These are phyloP conservation scores for Hippolais icterina DNA, from an alignment of 2,113 vertebrate genomes.

Conservation along the genomic window DNA sequence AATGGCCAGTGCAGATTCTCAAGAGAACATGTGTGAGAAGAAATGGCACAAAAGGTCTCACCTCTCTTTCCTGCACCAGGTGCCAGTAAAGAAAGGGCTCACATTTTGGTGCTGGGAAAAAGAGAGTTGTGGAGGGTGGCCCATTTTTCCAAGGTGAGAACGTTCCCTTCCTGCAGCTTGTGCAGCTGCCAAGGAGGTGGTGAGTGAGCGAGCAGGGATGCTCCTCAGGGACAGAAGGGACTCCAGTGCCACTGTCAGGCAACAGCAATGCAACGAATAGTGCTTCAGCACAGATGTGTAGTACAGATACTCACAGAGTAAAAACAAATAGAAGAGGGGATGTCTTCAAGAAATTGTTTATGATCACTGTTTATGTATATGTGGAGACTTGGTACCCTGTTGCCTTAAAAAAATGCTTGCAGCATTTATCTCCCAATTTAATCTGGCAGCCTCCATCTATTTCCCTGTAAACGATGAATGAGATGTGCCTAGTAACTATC, in stretches of 20 bases:
- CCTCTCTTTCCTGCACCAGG: not conserved
- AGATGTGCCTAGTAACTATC: conserved; percentile 52
- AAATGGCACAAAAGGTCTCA: not conserved
- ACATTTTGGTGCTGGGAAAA: not conserved
- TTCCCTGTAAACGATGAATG: conserved; percentile 39
- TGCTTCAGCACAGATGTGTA: not conserved
- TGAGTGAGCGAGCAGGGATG: rapidly evolving
- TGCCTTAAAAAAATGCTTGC: conserved; percentile 28
- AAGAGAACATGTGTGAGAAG: not conserved
- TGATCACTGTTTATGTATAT: not conserved
- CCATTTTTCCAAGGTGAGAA: not conserved
- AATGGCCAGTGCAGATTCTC: not conserved
- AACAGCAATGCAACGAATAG: not conserved
- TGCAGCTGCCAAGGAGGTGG: not conserved
- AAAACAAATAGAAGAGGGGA: not conserved
- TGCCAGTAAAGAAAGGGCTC: not conserved
- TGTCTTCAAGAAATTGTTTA: not conserved
- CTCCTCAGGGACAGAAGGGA: not conserved
- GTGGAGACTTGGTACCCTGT: not conserved
- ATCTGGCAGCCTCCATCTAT: conserved; percentile 41
- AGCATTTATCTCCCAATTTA: conserved; percentile 49
- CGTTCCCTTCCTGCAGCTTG: not conserved
- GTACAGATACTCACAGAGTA: not conserved
- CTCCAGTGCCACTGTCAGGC: not conserved
- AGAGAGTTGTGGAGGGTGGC: not conserved